phyloP scores from a whole-genome alignment of 2,888 invertebrate genomes.

The Clivina fossor region DNA sequence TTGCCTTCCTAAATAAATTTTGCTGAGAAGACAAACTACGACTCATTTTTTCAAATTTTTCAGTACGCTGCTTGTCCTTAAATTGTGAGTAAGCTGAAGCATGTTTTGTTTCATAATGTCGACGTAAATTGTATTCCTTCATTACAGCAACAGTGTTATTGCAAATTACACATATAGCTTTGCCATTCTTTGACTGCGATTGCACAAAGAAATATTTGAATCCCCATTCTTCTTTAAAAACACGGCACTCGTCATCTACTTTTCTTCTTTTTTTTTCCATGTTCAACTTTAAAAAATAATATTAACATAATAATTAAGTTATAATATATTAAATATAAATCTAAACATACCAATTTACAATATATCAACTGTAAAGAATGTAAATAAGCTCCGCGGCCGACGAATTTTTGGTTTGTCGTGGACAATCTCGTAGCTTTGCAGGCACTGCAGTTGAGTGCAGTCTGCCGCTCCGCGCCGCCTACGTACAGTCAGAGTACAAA shows the following conservation, averaged over 20 bases:
- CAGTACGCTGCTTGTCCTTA: slow-evolving; percentile 18
- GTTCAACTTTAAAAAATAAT: slow-evolving; percentile 12
- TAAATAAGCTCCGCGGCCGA: slow-evolving; percentile 1
- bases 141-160: slow-evolving; percentile 12
- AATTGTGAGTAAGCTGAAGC: slow-evolving; percentile 12
- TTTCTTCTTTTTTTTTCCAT: slow-evolving; percentile 14
- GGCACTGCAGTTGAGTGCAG: slow-evolving; percentile 4
- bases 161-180: slow-evolving; percentile 11
- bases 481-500: slow-evolving; percentile 4
- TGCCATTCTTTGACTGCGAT: slow-evolving; percentile 15
- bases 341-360: slow-evolving; percentile 11
- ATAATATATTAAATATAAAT: slow-evolving; percentile 11
- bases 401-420: neutral
- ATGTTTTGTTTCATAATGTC: slow-evolving; percentile 14
- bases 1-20: slow-evolving; percentile 13
- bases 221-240: slow-evolving; percentile 16
- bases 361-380: neutral
- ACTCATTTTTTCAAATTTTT: slow-evolving; percentile 16
- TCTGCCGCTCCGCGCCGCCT: slow-evolving; percentile 5
- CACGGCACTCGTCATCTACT: slow-evolving; percentile 15
- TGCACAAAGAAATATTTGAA: slow-evolving; percentile 14
- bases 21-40: slow-evolving; percentile 10
- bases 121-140: slow-evolving; percentile 12
- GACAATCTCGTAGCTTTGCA: neutral
- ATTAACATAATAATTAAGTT: slow-evolving; percentile 11